Conservation (phyloP, 35 echinoderm and acorn worm species). For the Heliocidaris erythrogramma region DNA sequence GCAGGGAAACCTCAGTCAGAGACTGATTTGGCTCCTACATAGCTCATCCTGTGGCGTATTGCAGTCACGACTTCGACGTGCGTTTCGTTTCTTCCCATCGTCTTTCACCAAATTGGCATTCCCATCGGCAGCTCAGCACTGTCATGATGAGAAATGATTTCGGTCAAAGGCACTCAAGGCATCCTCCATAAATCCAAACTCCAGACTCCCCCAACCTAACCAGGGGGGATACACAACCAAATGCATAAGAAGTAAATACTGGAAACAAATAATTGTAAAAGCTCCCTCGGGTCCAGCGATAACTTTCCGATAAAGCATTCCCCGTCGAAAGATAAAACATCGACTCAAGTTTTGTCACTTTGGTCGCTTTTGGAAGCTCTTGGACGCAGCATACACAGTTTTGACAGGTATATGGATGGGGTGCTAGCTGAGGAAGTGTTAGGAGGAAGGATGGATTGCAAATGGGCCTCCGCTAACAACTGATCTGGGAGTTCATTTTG, state of each 20-base stretch:
- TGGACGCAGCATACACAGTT: background rate
- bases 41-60: background rate
- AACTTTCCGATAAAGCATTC: conserved; percentile 40
- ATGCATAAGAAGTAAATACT: background rate
- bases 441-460: conserved; percentile 13
- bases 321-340: conserved; percentile 21
- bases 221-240: background rate
- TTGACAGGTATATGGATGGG: conserved; percentile 16
- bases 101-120: background rate
- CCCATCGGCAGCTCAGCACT: background rate
- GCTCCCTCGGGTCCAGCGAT: background rate
- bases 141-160: conserved; percentile 22
- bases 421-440: background rate
- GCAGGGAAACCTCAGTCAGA: no score
- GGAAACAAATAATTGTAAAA: conserved; percentile 33
- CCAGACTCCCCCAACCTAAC: background rate
- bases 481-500: conserved; percentile 26
- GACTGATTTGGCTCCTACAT: background rate
- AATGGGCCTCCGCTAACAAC: background rate
- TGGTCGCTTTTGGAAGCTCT: conserved; percentile 15
- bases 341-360: conserved; percentile 25
- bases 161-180: conserved; percentile 5
- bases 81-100: background rate
- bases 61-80: background rate
- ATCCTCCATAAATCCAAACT: conserved; percentile 22